Base-by-base conservation (phyloP, 2,888 invertebrate genomes). In the Diaphora mendica region DNA sequence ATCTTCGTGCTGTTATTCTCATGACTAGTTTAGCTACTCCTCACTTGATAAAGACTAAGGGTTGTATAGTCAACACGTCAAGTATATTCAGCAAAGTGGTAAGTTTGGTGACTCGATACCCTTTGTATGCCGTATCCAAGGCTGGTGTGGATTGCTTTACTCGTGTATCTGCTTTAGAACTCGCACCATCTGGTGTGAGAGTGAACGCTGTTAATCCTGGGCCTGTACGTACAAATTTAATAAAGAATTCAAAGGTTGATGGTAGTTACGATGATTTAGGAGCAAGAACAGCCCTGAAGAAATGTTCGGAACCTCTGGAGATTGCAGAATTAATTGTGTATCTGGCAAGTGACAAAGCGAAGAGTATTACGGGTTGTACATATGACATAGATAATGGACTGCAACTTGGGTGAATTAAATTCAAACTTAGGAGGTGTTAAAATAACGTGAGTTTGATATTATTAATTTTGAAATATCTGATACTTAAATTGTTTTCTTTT, bases 131-230 rank as follows among this genome's bases (percentile, higher is more conserved):
- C n/a, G 59, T 81, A 13, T 81, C 85, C 3, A 88, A 86, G 75
- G 83, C 84, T 39, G 39, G 39, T 11, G 11, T 39, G 11, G 39
- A 39, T 39, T 39, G 39, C 5, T 39, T 39, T 39, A 97, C 98
- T 0, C 92, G 96, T 78, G 97, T 97, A 85, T 91, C 96, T 13
- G 98, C 98, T 13, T 88, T 98, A 66, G 97, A 97, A 84, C 89
- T 97, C n/a, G 96, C 96, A 74, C 76, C 89, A 0, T 92, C 94
- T 85, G 93, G 88, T 26, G 96, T 97, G 0, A 92, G 97, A 71
- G 97, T 97, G 0, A 97, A 97, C 88, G 93, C 96, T 71, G 96
- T 97, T 0, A 97, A 97, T 86, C 98, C 97, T 48, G 98, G 97
- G 35, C 97, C 97, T 0, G 96, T 97, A 1, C 97, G 30, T 15